Base-by-base conservation (phyloP, 2,113 vertebrate genomes). In the Ammodytes marinus region DNA sequence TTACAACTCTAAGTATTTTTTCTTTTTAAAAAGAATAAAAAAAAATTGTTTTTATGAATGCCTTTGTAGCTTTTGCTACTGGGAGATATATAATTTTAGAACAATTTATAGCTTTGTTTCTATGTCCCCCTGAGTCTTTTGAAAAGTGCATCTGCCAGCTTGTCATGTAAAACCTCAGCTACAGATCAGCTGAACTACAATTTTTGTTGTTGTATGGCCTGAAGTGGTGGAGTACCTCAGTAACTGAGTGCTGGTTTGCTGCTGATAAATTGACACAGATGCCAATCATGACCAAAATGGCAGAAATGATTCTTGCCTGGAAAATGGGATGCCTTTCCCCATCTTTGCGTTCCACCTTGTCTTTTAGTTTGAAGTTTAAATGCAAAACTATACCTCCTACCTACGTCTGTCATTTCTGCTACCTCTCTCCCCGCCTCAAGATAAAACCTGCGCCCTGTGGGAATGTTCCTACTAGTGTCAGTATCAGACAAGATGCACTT, bases 401-500 rank as follows among this genome's bases (percentile, higher is more conserved):
- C 27, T 27, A 27, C 39, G 15, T 58, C 43, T 54, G n/a, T 46
- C 1, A 6, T 59, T 19, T 64, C 15, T 50, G 10, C 14, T 4
- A 15, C 65, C 37, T 69, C 8, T 4, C 71, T 55, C 43, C 39
- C 6, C 55, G 19, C 12, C 39, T 64, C 27, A 53, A 45, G 40
- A 55, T 37, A 72, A 27, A 19, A 77, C 8, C 10, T 1, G 4
- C 59, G 63, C 61, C 78, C 61, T 50, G 6, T 35, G 68, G 53
- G 3, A 47, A 55, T 46, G 37, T 57, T 58, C 60, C 39, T 49
- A 2, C 47, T 66, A 42, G 77, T 63, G 67, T 69, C 75, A 4
- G 54, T 68, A 13, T 65, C 75, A 58, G 45, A 73, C 55, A 68
- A 43, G 54, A 50, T 65, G 5, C 73, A 42, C 66, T 69, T 67